Percentiles rank a stretch among this genome's conserved stretches.
These are phyloP conservation scores for Discoglossus pictus DNA, from an alignment of 2,797 vertebrate genomes.

Conservation along the genomic window DNA sequence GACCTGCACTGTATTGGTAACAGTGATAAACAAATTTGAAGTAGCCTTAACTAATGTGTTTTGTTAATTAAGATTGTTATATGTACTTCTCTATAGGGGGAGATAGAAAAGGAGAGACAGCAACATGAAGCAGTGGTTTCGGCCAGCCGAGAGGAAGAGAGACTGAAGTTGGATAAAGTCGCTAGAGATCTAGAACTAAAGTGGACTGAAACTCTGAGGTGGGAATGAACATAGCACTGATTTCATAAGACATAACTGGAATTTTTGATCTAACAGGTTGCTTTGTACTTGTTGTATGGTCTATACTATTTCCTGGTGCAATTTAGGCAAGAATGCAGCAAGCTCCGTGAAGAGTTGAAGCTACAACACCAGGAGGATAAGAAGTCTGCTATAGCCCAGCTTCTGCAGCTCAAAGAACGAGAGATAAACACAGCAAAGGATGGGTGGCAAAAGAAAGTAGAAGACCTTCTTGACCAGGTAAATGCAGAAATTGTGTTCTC, in stretches of 20 bases:
- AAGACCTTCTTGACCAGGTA: conserved; percentile 97
- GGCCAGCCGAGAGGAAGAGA: conserved; percentile 89
- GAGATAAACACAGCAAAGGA: conserved; percentile 87
- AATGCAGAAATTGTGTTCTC: conserved; percentile 32
- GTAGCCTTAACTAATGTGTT: no score
- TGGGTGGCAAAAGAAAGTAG: conserved; percentile 95
- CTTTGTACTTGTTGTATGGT: conserved; percentile 5
- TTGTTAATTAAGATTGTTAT: no score
- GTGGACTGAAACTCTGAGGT: conserved; percentile 97
- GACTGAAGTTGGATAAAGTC: conserved; percentile 90
- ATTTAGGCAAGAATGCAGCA: conserved; percentile 92
- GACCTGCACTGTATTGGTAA: no score
- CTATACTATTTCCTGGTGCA: conserved; percentile 44
- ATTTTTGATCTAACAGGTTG: not conserved
- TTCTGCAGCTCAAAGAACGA: conserved; percentile 88
- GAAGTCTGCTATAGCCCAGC: conserved; percentile 81
- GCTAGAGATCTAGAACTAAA: conserved; percentile 94
- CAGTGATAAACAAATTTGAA: no score
- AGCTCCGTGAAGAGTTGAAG: conserved; percentile 90
- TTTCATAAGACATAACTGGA: not conserved
- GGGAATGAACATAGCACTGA: conserved; percentile 13
- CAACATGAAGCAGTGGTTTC: conserved; percentile 87
- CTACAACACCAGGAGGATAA: conserved; percentile 92
- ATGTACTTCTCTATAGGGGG: conserved; percentile 68
- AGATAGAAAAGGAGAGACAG: conserved; percentile 87